A percentile compares a stretch with the other conserved stretches of the same genome.
phyloP scores from a whole-genome alignment of 2,888 invertebrate species.

The Lampropteryx suffumata region DNA sequence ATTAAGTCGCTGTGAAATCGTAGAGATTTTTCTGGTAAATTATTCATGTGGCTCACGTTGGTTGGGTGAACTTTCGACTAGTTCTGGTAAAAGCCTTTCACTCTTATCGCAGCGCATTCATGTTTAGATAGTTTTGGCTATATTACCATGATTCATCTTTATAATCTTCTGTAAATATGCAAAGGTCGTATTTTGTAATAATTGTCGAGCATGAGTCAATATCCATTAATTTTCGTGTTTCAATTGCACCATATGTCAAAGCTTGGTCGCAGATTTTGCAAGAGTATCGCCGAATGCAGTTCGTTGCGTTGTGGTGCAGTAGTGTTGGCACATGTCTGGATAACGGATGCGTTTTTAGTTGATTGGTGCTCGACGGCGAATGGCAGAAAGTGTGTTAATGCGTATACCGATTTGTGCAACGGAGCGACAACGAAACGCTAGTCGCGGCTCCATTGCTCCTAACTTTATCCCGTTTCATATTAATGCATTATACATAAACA shows the following conservation, averaged over 20 bases:
- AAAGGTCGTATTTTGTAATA: conserved; percentile 11
- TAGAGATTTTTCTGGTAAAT: conserved; percentile 83
- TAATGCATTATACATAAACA: background rate
- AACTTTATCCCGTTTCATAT: conserved; percentile 54
- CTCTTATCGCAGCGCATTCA: conserved; percentile 67
- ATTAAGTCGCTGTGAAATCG: conserved; percentile 80
- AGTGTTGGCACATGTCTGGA: conserved; percentile 29
- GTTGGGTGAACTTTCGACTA: conserved; percentile 75
- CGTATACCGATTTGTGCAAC: conserved; percentile 65
- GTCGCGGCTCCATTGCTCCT: conserved; percentile 55
- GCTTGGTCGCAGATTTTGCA: conserved; percentile 27
- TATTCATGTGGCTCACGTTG: conserved; percentile 79
- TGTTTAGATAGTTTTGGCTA: conserved; percentile 28
- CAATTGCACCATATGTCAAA: conserved; percentile 32
- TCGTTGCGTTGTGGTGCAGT: conserved; percentile 28
- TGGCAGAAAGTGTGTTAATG: conserved; percentile 75
- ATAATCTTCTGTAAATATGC: conserved; percentile 9
- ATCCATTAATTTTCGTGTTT: conserved; percentile 24
- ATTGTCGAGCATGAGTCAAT: conserved; percentile 21
- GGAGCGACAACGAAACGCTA: conserved; percentile 58
- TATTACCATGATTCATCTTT: conserved; percentile 1
- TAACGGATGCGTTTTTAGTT: conserved; percentile 73
- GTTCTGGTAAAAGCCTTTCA: conserved; percentile 79
- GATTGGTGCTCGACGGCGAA: conserved; percentile 47
- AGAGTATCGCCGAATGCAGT: conserved; percentile 28